Evolutionary conservation across 1,140 invertebrate genomes (phyloP), one percentile per base, ranked within the genome.

Genomic region (Drosophila lowei): DNA sequence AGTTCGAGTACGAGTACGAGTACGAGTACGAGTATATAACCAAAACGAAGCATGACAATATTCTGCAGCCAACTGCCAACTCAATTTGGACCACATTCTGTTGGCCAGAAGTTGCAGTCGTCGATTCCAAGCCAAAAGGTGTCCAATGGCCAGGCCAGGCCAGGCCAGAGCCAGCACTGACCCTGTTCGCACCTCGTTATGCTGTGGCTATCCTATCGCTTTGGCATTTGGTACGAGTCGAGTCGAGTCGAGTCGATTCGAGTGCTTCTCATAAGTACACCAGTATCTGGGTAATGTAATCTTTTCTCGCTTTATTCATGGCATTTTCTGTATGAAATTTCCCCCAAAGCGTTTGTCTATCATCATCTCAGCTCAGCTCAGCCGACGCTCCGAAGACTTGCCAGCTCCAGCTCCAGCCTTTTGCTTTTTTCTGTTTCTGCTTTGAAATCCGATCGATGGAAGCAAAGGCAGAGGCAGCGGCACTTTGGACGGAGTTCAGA

Each of bases 341-440:
- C 73, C 77, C 81, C 81, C 30, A 73, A 74, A 80, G 81, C 81
- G 59, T 55, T 74, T 85, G 80, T 80, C 81, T 74, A 86, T 85
- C 81, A 80, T 66, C 77, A 49, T 18, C 18, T 18, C 18, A 18
- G 18, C 18, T 58, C 80, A 52, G 59, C 54, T 34, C 53, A 67
- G 57, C 57, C 52, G 54, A 9, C 3, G 8, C 30, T 30, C 28
- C 28, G 18, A 18, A 18, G 16, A 18, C 16, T 18, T 18, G 16
- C 16, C 16, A 18, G 16, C 16, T 18, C 16, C 16, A 9, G 8
- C 30, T 30, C 28, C 28, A 25, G 23, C 23, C 23, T 65, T 65
- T 77, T 77, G 38, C 68, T 60, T 54, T 74, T 63, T 64, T 68
- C 41, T 70, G 28, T 42, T 38, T 48, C 48, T 18, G 6, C 21